Percentiles rank a stretch among this genome's conserved stretches.
Conservation (phyloP, 2,113 vertebrate species). For the Prunella himalayana region DNA sequence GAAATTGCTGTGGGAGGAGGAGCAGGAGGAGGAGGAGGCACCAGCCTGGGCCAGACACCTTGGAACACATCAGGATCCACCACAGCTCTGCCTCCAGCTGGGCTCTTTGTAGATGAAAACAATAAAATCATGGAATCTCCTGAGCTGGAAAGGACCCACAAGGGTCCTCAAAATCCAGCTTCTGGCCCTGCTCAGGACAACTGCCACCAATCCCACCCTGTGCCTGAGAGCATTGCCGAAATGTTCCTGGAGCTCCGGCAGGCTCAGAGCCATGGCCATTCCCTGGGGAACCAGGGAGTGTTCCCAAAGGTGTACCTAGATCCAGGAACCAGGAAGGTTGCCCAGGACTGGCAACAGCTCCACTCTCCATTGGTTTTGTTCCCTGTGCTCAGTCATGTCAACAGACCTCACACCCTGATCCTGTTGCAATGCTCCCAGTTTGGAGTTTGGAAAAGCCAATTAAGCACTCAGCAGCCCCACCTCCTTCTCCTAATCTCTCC, state of each 20-base stretch:
- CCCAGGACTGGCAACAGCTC: not conserved
- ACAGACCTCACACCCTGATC: not conserved
- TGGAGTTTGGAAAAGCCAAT: not conserved
- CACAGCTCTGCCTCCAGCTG: not conserved
- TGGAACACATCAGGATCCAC: not conserved
- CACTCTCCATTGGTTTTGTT: not conserved
- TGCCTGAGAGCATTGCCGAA: too few species aligned
- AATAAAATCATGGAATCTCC: not conserved
- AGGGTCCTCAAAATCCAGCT: not conserved
- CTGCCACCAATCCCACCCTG: accelerated
- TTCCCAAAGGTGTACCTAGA: not conserved
- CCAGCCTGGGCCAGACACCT: not conserved
- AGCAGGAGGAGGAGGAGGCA: not conserved
- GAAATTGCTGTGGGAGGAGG: not conserved
- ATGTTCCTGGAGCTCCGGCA: not conserved
- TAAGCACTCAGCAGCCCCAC: not conserved
- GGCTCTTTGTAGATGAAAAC: not conserved
- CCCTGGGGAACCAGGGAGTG: not conserved
- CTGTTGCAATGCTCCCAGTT: not conserved
- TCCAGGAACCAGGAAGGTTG: not conserved
- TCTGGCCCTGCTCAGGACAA: not conserved
- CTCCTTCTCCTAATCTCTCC: not conserved
- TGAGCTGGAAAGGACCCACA: not conserved
- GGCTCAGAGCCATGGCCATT: not conserved
- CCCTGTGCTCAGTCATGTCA: not conserved